A percentile compares a stretch with the other conserved stretches of the same genome.
These are phyloP conservation scores for Hipposideros armiger DNA, from an alignment of 2,113 vertebrate species.

Conservation along the genomic window DNA sequence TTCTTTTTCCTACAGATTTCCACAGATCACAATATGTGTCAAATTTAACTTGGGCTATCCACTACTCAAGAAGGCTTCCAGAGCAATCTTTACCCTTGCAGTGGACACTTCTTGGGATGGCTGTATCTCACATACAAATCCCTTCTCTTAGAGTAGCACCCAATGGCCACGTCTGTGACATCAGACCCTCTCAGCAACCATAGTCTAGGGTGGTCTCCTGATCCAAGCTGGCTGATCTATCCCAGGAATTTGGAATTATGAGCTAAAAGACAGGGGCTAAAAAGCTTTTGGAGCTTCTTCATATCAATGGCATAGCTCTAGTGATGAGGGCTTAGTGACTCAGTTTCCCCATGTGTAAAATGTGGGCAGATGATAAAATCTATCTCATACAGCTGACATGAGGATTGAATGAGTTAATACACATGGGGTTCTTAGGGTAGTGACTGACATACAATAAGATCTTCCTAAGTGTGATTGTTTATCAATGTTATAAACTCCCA, in stretches of 20 bases:
- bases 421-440: not conserved
- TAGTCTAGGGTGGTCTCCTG: not conserved
- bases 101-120: not conserved
- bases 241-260: not conserved
- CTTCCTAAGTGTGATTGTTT: not conserved
- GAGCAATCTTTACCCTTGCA: not conserved
- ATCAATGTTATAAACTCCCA: not conserved
- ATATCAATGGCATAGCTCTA: not conserved
- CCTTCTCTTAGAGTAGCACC: not conserved
- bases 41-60: not conserved
- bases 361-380: not conserved
- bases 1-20: not conserved
- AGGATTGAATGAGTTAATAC: not conserved
- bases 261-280: not conserved
- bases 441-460: not conserved
- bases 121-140: not conserved
- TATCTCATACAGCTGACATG: not conserved
- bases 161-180: not conserved
- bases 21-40: not conserved
- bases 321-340: not conserved
- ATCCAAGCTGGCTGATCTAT: not conserved
- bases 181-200: not conserved
- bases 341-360: not conserved
- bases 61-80: not conserved
- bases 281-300: not conserved